Evolutionary conservation across 1,140 invertebrate species (phyloP), one percentile per base, ranked within the genome.

Genomic region (Drosophila mauritiana): DNA sequence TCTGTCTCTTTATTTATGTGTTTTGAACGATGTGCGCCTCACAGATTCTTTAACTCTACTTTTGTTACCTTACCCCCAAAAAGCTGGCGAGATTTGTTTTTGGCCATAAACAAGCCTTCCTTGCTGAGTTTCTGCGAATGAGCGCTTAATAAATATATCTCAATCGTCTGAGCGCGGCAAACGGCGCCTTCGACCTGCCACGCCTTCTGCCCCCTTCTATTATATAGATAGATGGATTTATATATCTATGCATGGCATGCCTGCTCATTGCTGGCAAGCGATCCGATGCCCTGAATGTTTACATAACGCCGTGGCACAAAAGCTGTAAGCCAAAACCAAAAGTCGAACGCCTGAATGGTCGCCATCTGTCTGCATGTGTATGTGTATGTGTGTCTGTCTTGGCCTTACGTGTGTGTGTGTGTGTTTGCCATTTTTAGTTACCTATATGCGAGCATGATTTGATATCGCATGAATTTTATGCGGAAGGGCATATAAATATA

Each of bases 381-480:
- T 36, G 31, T 34, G 37, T 39, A 1, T 17, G 39, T 61, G 45
- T 52, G 40, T 51, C 5, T 53, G 37, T 40, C 2, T 42, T 27
- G 39, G 51, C 17, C 17, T 17, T 17, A 17, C 17, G 17, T 49
- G 40, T 40, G 12, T 51, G 43, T 73, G 31, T 79, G 57, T 67
- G 40, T 75, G 78, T 69, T 62, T 34, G 80, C 57, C 79, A 80
- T 88, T 89, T 88, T 88, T 89, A 89, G 83, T 83, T 88, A 88
- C 84, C 83, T 88, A 88, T 88, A 83, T 73, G 72, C 15, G 52
- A 57, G 67, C 52, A 69, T 70, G 65, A 89, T 88, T 88, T 88
- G 75, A 80, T 89, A 88, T 89, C 84, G 72, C 76, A 88, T 86
- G 76, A 88, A 83, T 83, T 86, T 88, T 88, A 73, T 86, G 88